Base-by-base conservation (phyloP, 2,888 invertebrate species). In the Anoncus sp. region DNA sequence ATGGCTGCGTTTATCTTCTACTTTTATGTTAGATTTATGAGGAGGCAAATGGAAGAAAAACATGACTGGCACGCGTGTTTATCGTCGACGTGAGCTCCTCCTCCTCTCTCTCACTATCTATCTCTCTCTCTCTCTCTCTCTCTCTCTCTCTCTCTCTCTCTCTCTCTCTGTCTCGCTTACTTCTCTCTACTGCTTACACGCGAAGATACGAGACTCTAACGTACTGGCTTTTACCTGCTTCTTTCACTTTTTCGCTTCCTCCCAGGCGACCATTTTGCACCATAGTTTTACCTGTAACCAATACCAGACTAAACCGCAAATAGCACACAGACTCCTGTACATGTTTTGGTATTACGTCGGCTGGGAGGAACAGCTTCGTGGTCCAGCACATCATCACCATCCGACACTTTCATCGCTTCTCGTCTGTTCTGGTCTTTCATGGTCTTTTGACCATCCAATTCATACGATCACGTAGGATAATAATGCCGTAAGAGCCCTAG, bases 21-120 rank as follows among this genome's bases (percentile, higher is more conserved):
- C 84, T 89, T 90, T 89, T 87, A 88, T 85, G 86, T 82, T 84
- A 86, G 88, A 90, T 90, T 90, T 90, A 90, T 87, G 87, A 86
- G 83, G 84, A 86, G 84, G 86, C 87, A 89, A 90, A 90, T 90
- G 90, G 89, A 89, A 86, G 87, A 87, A 86, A 86, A 86, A 86
- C 87, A 84, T 87, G 86, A 84, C 85, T 83, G 84, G 83, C 83
- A 86, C 87, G 85, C 89, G 89, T 89, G 89, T 90, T 90, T 90
- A 90, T 86, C 86, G 88, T 87, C 86, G 85, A 86, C 87, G 87
- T 87, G 87, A 81, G 84, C 79, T 77, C 80, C 59, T 16, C 22
- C 14, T 35, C 66, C 59, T 69, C 40, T 62, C 16, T n/a, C n/a
- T n/a, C n/a, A n/a, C n/a, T n/a, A n/a, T n/a, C n/a, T n/a, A n/a